These are phyloP conservation scores for Tridacna crocea DNA, from an alignment of 2,888 invertebrate species.

Conservation along the genomic window DNA sequence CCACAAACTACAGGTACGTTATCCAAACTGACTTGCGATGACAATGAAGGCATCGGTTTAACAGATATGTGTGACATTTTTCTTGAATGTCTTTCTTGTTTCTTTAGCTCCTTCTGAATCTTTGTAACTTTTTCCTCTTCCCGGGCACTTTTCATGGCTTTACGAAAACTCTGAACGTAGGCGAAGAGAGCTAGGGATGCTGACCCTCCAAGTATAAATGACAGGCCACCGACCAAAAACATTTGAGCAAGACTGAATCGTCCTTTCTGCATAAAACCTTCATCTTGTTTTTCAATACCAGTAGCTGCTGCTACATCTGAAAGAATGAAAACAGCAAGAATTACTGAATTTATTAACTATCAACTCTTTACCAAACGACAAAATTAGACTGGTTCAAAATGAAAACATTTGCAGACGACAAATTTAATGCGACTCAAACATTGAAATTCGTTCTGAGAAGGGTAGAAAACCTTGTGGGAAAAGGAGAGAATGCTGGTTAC, in stretches of 20 bases:
- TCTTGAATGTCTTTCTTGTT: conserved; percentile 34
- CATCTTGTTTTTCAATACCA: conserved; percentile 12
- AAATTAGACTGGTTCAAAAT: too few relatives aligned
- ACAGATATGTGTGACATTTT: conserved; percentile 29
- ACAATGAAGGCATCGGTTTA: conserved; percentile 35
- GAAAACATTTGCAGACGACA: too few relatives aligned
- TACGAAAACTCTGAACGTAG: conserved; percentile 63
- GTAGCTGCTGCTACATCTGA: conserved; percentile 55
- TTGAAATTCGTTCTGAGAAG: too few relatives aligned
- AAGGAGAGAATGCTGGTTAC: too few relatives aligned
- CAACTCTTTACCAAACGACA: too few relatives aligned
- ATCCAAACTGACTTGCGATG: conserved; percentile 56
- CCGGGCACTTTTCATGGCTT: conserved; percentile 57
- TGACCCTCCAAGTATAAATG: conserved; percentile 68
- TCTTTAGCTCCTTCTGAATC: conserved; percentile 37
- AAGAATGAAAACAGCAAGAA: conserved; percentile 21
- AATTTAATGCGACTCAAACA: too few relatives aligned
- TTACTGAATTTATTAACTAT: too few relatives aligned
- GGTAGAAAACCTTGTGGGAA: too few relatives aligned
- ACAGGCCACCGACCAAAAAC: conserved; percentile 67
- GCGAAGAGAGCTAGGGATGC: conserved; percentile 67
- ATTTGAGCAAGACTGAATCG: conserved; percentile 64
- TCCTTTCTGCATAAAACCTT: conserved; percentile 42
- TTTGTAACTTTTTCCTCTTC: conserved; percentile 40
- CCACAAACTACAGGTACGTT: conserved; percentile 18